Evolutionary conservation across 2,888 invertebrate genomes (phyloP).

Genomic region (Corythucha ciliata): DNA sequence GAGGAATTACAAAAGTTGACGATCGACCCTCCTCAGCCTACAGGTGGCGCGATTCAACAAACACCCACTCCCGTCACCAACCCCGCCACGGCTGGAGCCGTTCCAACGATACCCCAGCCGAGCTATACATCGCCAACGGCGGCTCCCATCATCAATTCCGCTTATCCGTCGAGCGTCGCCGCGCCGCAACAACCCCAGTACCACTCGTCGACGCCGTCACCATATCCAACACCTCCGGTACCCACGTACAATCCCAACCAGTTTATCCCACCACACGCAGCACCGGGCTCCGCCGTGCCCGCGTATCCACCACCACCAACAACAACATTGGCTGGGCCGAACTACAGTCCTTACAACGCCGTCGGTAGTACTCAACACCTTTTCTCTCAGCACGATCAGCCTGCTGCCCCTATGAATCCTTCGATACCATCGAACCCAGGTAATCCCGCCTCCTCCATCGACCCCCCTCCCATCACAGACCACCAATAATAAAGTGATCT

Average conservation of each 20-base stretch:
- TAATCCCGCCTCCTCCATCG: no score
- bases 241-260: conserved; percentile 16
- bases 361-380: conserved; percentile 32
- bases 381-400: conserved; percentile 34
- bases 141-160: not conserved
- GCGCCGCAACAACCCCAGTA: conserved; percentile 2
- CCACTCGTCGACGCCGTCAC: not conserved
- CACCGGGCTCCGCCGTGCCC: not conserved
- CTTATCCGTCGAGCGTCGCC: not conserved
- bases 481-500: no score
- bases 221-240: conserved; percentile 10
- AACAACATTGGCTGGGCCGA: not conserved
- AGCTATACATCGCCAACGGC: not conserved
- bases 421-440: no score
- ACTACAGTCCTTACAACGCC: not conserved
- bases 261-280: conserved; percentile 4
- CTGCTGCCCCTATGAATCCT: no score
- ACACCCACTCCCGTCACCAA: not conserved
- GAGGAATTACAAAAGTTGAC: no score
- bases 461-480: no score
- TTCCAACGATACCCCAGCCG: conserved; percentile 1
- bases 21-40: conserved; percentile 18
- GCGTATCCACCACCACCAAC: conserved; percentile 3
- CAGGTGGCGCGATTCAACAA: conserved; percentile 27
- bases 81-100: not conserved